Evolutionary conservation across 2,888 invertebrate genomes (phyloP), one percentile per base, ranked within the genome.

Genomic region (Phaonia tiefii): DNA sequence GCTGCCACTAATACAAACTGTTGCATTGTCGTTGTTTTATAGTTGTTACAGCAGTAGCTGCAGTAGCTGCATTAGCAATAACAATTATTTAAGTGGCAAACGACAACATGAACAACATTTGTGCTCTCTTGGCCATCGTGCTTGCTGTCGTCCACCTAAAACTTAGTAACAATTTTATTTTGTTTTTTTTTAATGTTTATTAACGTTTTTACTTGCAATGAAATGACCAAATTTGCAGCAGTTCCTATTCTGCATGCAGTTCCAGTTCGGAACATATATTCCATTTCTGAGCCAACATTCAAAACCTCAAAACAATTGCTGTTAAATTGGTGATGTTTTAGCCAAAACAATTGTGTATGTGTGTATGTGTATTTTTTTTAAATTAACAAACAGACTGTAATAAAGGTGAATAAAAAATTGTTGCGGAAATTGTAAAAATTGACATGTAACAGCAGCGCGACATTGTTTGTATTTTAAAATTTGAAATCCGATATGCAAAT

Each of bases 341-440:
- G 77, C 73, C 73, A 78, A 54, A 54, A 54, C 44, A 31, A 31
- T 44, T 49, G 37, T 26, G 44, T 31, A n/a, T n/a, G n/a, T n/a
- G n/a, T n/a, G n/a, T 1, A 46, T 11, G 8, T 17, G 67, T 42
- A 17, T 80, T 76, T 76, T 77, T 77, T 76, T 65, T 65, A 74
- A 74, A 77, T 73, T 71, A 70, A 66, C 74, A 80, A 74, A 81
- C 73, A 73, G 13, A 77, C 70, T 77, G 17, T 67, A 26, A 3
- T 42, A 75, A 67, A 69, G 46, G 31, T 31, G 26, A 46, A 80
- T 71, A 54, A 75, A 75, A 81, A 75, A 81, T 71, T 54, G 72
- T 81, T 81, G 81, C 81, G 81, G 81, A 81, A 81, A 78, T 81
- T 78, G 75, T 78, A 65, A 69, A 81, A 81, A 81, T 75, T 81